Evolutionary conservation across 2,113 vertebrate genomes (phyloP).

Genomic region (Nematolebias whitei): DNA sequence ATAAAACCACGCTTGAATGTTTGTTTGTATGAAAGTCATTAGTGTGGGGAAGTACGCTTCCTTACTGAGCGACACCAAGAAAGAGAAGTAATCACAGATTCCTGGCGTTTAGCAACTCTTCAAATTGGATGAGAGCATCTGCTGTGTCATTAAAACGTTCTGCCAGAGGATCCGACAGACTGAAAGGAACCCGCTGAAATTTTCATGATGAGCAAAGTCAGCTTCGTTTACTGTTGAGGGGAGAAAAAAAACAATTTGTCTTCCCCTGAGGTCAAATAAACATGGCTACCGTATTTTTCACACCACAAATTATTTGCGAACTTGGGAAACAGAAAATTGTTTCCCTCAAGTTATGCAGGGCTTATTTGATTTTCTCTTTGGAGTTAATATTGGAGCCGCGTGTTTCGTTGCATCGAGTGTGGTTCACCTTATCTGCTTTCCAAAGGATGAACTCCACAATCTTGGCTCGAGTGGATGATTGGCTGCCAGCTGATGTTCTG

Average conservation of each 20-base stretch:
- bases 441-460: constrained; percentile 39
- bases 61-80: constrained; percentile 15
- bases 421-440: constrained; percentile 23
- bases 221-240: constrained; percentile 10
- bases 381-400: no score
- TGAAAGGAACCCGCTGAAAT: constrained; percentile 26
- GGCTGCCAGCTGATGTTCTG: constrained; percentile 31
- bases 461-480: constrained; percentile 1
- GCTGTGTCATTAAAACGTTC: constrained; percentile 54
- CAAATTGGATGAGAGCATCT: constrained; percentile 51
- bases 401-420: background rate
- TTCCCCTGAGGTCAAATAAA: constrained; percentile 26
- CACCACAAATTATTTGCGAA: constrained; percentile 25
- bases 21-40: constrained; percentile 27
- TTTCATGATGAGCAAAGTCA: constrained; percentile 28
- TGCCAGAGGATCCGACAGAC: constrained; percentile 47
- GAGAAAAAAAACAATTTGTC: background rate
- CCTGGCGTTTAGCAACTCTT: constrained; percentile 23
- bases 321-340: background rate
- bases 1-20: constrained; percentile 1
- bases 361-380: no score
- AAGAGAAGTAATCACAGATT: constrained; percentile 26
- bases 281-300: constrained; percentile 18
- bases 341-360: background rate
- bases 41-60: constrained; percentile 20